Percentiles rank a stretch among this genome's conserved stretches.
Evolutionary conservation across 2,888 invertebrate species (phyloP).

Genomic region (Drosophila mayaguana): DNA sequence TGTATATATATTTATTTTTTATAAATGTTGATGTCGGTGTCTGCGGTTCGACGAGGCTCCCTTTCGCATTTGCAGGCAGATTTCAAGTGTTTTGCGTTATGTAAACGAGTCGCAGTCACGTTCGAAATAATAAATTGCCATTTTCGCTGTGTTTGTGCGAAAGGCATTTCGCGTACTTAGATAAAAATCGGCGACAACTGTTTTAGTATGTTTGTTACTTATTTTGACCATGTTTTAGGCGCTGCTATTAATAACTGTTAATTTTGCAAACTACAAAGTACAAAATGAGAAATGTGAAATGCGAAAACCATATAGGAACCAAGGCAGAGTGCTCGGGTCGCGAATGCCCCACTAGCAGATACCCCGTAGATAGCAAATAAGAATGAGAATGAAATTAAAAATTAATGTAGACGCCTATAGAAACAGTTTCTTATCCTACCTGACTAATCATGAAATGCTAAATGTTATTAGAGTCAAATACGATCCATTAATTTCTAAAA

Average conservation of each 20-base stretch:
- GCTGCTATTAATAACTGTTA: constrained; percentile 61
- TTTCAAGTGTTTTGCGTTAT: constrained; percentile 71
- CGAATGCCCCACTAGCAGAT: not conserved
- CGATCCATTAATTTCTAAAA: no score
- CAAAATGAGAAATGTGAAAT: constrained; percentile 19
- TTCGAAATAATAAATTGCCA: constrained; percentile 63
- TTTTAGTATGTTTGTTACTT: constrained; percentile 23
- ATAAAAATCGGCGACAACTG: constrained; percentile 68
- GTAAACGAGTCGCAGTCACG: constrained; percentile 72
- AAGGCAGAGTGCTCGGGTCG: not conserved
- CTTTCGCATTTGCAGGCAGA: constrained; percentile 34
- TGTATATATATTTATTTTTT: not conserved
- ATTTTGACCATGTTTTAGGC: constrained; percentile 48
- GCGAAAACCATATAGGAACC: constrained; percentile 32
- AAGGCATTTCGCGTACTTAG: constrained; percentile 47
- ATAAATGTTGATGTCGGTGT: constrained; percentile 24
- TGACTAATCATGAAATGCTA: no score
- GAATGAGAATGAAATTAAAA: no score
- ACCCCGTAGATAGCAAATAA: not conserved
- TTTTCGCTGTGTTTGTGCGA: constrained; percentile 41
- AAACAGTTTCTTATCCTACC: no score
- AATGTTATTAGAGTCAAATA: no score
- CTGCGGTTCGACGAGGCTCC: constrained; percentile 47
- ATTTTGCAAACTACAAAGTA: constrained; percentile 41
- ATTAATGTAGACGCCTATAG: no score